Percentiles rank a stretch among this genome's conserved stretches.
Conservation (phyloP, 1,140 invertebrate species). For the Lordiphosa collinella region DNA sequence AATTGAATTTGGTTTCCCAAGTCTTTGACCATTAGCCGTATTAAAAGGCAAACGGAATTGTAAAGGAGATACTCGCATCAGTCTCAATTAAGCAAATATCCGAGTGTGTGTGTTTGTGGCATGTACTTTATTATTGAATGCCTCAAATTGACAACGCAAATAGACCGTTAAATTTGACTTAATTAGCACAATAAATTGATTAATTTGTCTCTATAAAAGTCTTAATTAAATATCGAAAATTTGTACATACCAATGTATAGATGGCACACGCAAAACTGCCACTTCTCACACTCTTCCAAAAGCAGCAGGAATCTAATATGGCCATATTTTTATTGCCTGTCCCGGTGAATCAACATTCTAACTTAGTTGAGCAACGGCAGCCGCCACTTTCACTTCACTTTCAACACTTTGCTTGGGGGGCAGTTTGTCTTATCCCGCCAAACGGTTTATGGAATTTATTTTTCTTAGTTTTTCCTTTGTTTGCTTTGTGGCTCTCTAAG, state of each 20-base stretch:
- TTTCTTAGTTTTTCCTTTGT: conserved; percentile 17
- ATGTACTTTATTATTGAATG: too few species aligned
- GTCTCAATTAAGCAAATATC: too few species aligned
- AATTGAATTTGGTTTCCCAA: too few species aligned
- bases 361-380: conserved; percentile 33
- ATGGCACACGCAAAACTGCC: conserved; percentile 88
- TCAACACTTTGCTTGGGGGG: conserved; percentile 40
- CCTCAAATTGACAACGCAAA: too few species aligned
- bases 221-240: conserved; percentile 27
- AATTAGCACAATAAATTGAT: too few species aligned
- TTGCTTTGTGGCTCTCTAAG: background rate
- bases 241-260: conserved; percentile 86
- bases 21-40: too few species aligned
- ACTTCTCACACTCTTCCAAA: conserved; percentile 87
- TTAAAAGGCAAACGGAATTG: too few species aligned
- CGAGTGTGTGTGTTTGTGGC: too few species aligned
- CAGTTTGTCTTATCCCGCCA: conserved; percentile 38
- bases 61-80: too few species aligned
- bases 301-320: conserved; percentile 90
- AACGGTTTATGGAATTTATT: conserved; percentile 34
- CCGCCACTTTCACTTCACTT: conserved; percentile 68
- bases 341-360: conserved; percentile 32
- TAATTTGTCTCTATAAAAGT: background rate
- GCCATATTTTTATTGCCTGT: conserved; percentile 82
- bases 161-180: too few species aligned